Base-by-base conservation (phyloP, 2,888 invertebrate genomes). In the Agrotis segetum region DNA sequence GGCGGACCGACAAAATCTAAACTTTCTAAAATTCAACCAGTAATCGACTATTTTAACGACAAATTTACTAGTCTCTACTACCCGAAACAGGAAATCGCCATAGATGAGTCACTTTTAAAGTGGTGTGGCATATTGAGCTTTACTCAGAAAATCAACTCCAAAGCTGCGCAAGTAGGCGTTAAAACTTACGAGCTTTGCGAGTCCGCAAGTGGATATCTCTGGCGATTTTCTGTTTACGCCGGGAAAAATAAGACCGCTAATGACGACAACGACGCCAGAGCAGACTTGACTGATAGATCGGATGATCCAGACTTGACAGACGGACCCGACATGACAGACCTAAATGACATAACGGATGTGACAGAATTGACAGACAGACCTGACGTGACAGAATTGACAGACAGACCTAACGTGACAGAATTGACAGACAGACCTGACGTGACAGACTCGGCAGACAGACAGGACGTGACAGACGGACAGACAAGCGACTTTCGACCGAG, bases 81-180 rank as follows among this genome's bases (percentile, higher is more conserved):
- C 34, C 47, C 60, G 19, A 16, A 60, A 17, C 47, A 60, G 21
- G 60, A 60, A 4, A 29, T 60, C 47, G 47, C 24, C 24, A 49
- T 60, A 44, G 60, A 60, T n/a, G 47, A 47, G n/a, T 60, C 60
- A 60, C 60, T 60, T 60, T 29, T 60, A 44, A 60, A 60, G 47
- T 60, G 60, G 60, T 29, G 47, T 17, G 60, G 47, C n/a, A 46
- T 29, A 16, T 49, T 60, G n/a, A 58, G 14, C 14, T 40, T 58
- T 40, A 13, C 58, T 58, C 13, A 58, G 29, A 56, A 56, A n/a
- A 56, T 56, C 0, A 34, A 17, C 11, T 3, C 55, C 3, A 59
- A 59, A 13, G 46, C 60, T 5, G 47, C 60, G 17, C 60, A 47
- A 49, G 60, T 49, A 13, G 60, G 60, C 7, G 60, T 60, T 16